Percentiles rank a stretch among this genome's conserved stretches.
Evolutionary conservation across 2,797 vertebrate species (phyloP).

Genomic region (Okamejei kenojei): DNA sequence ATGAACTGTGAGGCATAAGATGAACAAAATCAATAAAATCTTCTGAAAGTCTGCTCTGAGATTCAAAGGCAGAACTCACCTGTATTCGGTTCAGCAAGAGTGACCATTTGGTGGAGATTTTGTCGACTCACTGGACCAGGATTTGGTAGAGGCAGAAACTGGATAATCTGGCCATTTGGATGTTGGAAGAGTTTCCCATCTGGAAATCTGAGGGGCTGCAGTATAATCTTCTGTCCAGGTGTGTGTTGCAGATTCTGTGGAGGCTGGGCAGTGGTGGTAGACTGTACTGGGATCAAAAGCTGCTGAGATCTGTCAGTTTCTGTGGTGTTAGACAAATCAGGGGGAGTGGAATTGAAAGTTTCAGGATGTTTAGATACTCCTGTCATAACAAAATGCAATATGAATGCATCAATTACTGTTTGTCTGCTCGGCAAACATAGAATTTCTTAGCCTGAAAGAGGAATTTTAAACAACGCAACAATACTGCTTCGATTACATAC

Average conservation of each 20-base stretch:
- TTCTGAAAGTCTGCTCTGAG: too few relatives aligned
- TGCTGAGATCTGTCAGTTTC: constrained; percentile 58
- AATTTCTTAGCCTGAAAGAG: too few relatives aligned
- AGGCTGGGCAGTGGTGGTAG: constrained; percentile 52
- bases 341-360: constrained; percentile 45
- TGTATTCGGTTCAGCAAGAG: too few relatives aligned
- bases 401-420: too few relatives aligned
- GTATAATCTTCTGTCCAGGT: constrained; percentile 64
- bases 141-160: constrained; percentile 69
- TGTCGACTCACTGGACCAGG: constrained; percentile 48
- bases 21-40: too few relatives aligned
- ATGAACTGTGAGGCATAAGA: too few relatives aligned
- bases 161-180: constrained; percentile 75
- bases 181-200: constrained; percentile 69
- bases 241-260: constrained; percentile 47
- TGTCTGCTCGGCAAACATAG: too few relatives aligned
- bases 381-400: too few relatives aligned
- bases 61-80: too few relatives aligned
- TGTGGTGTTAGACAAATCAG: constrained; percentile 51
- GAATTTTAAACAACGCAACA: not conserved
- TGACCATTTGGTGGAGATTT: too few relatives aligned
- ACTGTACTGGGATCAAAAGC: constrained; percentile 65
- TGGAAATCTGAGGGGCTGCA: constrained; percentile 66
- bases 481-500: not conserved
- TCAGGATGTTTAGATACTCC: constrained; percentile 46